Percentiles rank a stretch among this genome's conserved stretches.
Evolutionary conservation across 2,113 vertebrate species (phyloP).

Genomic region (Centrocercus urophasianus): DNA sequence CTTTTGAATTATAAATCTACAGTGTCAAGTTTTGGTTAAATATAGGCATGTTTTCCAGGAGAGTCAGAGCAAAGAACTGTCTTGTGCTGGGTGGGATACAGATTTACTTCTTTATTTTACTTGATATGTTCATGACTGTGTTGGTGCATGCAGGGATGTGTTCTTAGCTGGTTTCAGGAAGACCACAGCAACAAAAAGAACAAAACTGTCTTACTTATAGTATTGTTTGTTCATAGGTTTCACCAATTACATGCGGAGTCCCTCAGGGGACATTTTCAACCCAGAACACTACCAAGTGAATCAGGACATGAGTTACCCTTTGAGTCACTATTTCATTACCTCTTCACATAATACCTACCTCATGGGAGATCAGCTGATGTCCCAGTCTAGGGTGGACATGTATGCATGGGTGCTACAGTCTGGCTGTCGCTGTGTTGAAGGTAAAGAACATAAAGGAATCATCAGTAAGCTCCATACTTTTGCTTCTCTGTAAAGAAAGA

Average conservation of each 20-base stretch:
- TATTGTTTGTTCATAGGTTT: slow-evolving; percentile 81
- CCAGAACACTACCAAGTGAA: slow-evolving; percentile 88
- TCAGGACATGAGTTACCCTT: slow-evolving; percentile 92
- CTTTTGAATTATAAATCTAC: neutral
- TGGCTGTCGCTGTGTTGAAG: slow-evolving; percentile 96
- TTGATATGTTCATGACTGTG: neutral
- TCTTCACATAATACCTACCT: slow-evolving; percentile 99
- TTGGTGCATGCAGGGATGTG: neutral
- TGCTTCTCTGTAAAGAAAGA: neutral
- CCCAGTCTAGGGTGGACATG: slow-evolving; percentile 97
- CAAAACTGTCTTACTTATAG: neutral
- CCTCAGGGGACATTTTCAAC: slow-evolving; percentile 94
- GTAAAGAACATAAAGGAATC: slow-evolving; percentile 68
- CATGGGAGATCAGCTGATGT: slow-evolving; percentile 97
- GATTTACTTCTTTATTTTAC: neutral
- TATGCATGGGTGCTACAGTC: slow-evolving; percentile 96
- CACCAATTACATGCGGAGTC: slow-evolving; percentile 94
- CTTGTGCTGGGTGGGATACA: neutral
- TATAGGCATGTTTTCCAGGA: accelerated
- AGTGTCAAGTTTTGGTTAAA: neutral
- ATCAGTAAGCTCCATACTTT: accelerated
- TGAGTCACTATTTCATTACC: slow-evolving; percentile 96
- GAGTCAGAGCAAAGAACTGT: neutral
- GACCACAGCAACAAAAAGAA: neutral
- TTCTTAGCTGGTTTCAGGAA: neutral